Evolutionary conservation across 2,113 vertebrate genomes (phyloP).

Genomic region (Semnornis frantzii): DNA sequence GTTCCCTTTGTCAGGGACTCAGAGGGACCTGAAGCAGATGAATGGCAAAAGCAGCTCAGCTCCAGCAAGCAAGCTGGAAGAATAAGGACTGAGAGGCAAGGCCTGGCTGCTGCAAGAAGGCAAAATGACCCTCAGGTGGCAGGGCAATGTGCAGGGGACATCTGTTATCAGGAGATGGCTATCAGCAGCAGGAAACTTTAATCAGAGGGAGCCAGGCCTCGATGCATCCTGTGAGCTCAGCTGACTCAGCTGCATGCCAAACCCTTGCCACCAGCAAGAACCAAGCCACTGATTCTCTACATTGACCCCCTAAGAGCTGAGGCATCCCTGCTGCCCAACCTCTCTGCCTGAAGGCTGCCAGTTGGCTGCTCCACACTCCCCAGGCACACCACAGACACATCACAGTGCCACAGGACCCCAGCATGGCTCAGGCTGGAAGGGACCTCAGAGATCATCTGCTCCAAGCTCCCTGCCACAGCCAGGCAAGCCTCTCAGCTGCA

Average conservation of each 20-base stretch:
- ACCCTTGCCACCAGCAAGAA: not conserved
- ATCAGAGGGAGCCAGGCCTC: not conserved
- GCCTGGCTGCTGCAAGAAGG: not conserved
- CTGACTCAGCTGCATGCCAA: not conserved
- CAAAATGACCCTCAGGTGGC: not conserved
- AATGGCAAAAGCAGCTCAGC: not conserved
- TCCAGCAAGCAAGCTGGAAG: not conserved
- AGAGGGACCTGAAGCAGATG: not conserved
- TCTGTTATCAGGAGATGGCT: not conserved
- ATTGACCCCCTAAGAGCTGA: not conserved
- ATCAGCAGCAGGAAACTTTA: not conserved
- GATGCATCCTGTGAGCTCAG: not conserved
- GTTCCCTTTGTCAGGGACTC: not conserved
- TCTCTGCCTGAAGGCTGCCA: not conserved
- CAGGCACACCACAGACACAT: not conserved
- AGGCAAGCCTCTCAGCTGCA: no score
- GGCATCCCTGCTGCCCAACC: not conserved
- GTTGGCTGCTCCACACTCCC: not conserved
- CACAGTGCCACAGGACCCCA: not conserved
- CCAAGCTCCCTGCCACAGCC: no score
- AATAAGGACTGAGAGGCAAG: not conserved
- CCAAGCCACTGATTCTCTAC: not conserved
- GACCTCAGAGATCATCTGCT: no score
- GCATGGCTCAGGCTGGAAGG: no score
- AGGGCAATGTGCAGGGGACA: not conserved